These are phyloP conservation scores for Marasmarcha lunaedactyla DNA, from an alignment of 2,888 invertebrate genomes.

Conservation along the genomic window DNA sequence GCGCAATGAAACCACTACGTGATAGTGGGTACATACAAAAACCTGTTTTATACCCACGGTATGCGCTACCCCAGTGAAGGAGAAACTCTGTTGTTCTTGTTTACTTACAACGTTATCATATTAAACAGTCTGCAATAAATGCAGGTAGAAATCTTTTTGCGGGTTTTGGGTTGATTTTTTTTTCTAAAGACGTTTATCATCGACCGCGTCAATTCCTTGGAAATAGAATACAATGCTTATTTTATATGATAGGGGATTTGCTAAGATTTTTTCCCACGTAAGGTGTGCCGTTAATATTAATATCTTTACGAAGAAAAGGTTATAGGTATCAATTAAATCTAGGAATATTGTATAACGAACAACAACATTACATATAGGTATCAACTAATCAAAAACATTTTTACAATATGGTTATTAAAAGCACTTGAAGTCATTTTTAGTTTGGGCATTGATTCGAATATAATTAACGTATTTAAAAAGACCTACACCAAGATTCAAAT, in stretches of 20 bases:
- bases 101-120: slow-evolving; percentile 20
- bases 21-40: slow-evolving; percentile 40
- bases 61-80: slow-evolving; percentile 36
- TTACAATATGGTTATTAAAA: too few relatives aligned
- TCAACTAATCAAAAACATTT: too few relatives aligned
- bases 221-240: not conserved
- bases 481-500: slow-evolving; percentile 45
- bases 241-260: not conserved
- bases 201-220: not conserved
- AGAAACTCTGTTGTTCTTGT: slow-evolving; percentile 16
- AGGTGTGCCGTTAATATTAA: too few relatives aligned
- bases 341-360: too few relatives aligned
- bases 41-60: slow-evolving; percentile 58
- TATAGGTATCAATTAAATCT: too few relatives aligned
- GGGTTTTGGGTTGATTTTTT: not conserved
- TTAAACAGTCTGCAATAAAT: slow-evolving; percentile 11
- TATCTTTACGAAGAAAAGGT: slow-evolving; percentile 1
- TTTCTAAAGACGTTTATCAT: not conserved
- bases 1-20: slow-evolving; percentile 54
- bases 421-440: too few relatives aligned
- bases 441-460: too few relatives aligned
- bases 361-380: too few relatives aligned
- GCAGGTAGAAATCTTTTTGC: not conserved
- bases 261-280: too few relatives aligned
- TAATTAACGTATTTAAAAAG: too few relatives aligned